A percentile compares a stretch with the other conserved stretches of the same genome.
These are phyloP conservation scores for Oscheius onirici DNA, from an alignment of 2,888 invertebrate species.

Conservation along the genomic window DNA sequence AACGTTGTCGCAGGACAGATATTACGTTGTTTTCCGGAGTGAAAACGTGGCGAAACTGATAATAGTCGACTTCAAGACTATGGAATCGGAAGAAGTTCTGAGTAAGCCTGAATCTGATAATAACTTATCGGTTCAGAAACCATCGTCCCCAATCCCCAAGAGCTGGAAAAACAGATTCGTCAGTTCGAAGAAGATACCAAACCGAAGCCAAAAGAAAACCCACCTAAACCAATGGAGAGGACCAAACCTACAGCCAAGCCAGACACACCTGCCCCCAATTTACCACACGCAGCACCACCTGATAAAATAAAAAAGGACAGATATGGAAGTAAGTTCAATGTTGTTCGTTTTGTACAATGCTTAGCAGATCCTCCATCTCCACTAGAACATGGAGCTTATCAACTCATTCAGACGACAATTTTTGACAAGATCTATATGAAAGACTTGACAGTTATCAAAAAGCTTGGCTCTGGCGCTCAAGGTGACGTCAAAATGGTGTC, in stretches of 20 bases:
- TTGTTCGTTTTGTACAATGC: neutral
- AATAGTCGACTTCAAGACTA: constrained; percentile 21
- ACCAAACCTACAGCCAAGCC: neutral
- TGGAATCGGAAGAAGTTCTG: constrained; percentile 23
- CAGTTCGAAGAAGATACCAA: constrained; percentile 12
- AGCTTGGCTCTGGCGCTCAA: constrained; percentile 24
- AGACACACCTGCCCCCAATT: neutral
- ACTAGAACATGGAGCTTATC: constrained; percentile 1
- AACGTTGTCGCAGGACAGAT: constrained; percentile 4
- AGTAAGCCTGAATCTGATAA: neutral
- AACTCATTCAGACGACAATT: constrained; percentile 16
- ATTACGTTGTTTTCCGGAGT: constrained; percentile 14
- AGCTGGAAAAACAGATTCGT: constrained; percentile 11
- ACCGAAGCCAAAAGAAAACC: neutral
- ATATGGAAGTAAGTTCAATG: neutral
- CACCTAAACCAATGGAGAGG: neutral
- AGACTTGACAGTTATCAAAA: constrained; percentile 18
- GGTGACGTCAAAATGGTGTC: constrained; percentile 32
- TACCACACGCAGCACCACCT: neutral
- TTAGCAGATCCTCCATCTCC: neutral
- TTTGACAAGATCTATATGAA: constrained; percentile 25
- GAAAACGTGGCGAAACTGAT: constrained; percentile 16
- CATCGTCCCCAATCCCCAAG: constrained; percentile 3
- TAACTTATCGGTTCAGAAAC: neutral
- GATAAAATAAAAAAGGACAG: neutral